Base-by-base conservation (phyloP, 2,888 invertebrate species). In the Drosophila cognata region DNA sequence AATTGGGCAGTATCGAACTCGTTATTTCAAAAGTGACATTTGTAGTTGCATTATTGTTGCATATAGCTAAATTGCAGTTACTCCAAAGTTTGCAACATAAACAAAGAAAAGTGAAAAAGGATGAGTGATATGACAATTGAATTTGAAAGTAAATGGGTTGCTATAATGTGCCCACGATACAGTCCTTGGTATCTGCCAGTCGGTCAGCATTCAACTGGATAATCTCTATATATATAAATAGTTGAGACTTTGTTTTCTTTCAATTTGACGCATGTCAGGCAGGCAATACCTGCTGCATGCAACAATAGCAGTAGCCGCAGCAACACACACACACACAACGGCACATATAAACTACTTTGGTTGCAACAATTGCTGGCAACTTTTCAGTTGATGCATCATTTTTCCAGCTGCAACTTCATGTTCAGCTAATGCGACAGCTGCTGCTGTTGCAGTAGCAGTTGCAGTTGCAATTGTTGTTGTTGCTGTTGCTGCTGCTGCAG, bases 371-470 rank as follows among this genome's bases (percentile, higher is more conserved):
- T 31, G 56, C 53, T 68, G 59, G 28, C 61, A 81, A 81, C 81
- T 81, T 81, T 78, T 68, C 56, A 67, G 71, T 71, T 84, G 65
- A 68, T 71, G 74, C 84, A 69, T 74, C 58, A 63, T 76, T 79
- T 72, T 73, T 36, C 38, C 77, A 85, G 88, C 67, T 85, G 76
- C 59, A 85, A 88, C 69, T 88, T 79, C 56, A 76, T 76, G 82
- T 79, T 41, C 68, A 82, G 80, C 82, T 78, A 79, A 88, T 82
- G 82, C 82, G 55, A 62, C 71, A 58, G 74, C 70, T 29, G 76
- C 48, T 59, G 76, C 60, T 41, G 52, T 33, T 57, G 50, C 33
- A 21, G 41, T 41, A 21, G 57, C 57, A 38, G 33, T 18, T 58
- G 68, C 46, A 38, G 31, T 18, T 55, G 53, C 38, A 28, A 25